Evolutionary conservation across 1,140 invertebrate species (phyloP).

Genomic region (Camponotus floridanus): DNA sequence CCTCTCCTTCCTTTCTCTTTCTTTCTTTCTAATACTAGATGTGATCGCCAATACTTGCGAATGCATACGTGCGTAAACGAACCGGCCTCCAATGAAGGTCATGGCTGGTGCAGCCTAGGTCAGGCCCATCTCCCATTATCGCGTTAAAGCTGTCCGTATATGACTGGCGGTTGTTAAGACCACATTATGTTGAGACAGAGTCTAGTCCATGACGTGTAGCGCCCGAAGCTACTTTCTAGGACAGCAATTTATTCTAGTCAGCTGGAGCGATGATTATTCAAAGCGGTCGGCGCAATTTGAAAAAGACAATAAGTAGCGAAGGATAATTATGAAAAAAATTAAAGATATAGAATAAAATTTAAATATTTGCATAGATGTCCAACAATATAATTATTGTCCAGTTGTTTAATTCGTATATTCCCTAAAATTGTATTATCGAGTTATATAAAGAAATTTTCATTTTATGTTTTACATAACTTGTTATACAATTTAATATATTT

Average conservation of each 20-base stretch:
- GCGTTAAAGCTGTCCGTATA: conserved; percentile 77
- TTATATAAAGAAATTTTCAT: neutral
- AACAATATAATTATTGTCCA: neutral
- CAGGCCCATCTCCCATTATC: conserved; percentile 84
- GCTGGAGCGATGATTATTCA: conserved; percentile 53
- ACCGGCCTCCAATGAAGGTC: conserved; percentile 82
- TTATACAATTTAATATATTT: neutral
- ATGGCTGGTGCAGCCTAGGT: conserved; percentile 84
- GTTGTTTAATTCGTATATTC: neutral
- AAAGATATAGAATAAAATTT: neutral
- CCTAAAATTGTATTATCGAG: too few relatives aligned
- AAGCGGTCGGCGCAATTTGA: conserved; percentile 41
- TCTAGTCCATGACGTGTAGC: conserved; percentile 58
- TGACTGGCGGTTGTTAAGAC: conserved; percentile 76
- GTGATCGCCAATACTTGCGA: conserved; percentile 32
- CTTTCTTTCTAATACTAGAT: conserved; percentile 21
- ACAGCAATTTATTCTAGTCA: conserved; percentile 56
- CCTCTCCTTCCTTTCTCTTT: neutral
- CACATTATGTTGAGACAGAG: conserved; percentile 60
- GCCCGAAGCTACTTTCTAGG: conserved; percentile 39
- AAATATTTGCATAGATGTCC: neutral
- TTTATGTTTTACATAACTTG: neutral
- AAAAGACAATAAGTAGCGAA: neutral
- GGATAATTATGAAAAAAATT: neutral
- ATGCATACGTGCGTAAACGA: conserved; percentile 68